Evolutionary conservation across 2,113 vertebrate species (phyloP).

Genomic region (Brevimyrus niger): DNA sequence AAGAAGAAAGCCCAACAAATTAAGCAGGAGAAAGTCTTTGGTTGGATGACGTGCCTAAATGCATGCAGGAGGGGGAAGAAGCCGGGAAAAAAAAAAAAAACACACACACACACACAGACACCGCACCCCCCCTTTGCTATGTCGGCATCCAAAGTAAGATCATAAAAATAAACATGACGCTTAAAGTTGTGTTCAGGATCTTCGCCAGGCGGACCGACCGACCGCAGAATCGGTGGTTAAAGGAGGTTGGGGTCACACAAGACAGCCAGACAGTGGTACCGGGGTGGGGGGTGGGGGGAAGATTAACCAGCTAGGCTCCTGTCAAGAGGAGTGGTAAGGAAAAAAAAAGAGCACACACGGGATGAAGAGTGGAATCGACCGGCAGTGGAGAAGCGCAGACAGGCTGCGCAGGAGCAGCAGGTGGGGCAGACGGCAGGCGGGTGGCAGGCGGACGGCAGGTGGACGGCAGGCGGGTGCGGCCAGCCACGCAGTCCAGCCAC

Average conservation of each 20-base stretch:
- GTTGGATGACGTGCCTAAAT: slow-evolving; percentile 4
- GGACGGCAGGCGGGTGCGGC: too few species aligned
- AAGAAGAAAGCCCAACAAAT: not conserved
- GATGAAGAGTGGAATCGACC: not conserved
- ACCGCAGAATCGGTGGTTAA: not conserved
- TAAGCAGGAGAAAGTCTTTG: slow-evolving; percentile 13
- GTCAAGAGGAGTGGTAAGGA: not conserved
- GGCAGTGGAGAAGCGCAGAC: not conserved
- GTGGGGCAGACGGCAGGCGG: slow-evolving; percentile 46
- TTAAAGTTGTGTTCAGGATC: not conserved
- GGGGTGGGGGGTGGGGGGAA: not conserved
- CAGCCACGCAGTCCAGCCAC: too few species aligned
- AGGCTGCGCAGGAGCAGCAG: slow-evolving; percentile 45
- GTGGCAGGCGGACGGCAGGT: too few species aligned
- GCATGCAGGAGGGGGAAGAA: slow-evolving; percentile 32
- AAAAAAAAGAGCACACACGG: not conserved
- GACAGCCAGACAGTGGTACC: not conserved
- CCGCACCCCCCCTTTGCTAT: not conserved
- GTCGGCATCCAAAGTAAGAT: not conserved
- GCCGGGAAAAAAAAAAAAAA: not conserved
- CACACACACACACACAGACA: not conserved
- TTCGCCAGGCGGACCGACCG: not conserved
- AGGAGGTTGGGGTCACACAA: not conserved
- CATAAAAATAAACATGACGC: not conserved
- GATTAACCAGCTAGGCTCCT: not conserved